Evolutionary conservation across 2,888 invertebrate species (phyloP), one percentile per base, ranked within the genome.

Genomic region (Masnerella sp.): DNA sequence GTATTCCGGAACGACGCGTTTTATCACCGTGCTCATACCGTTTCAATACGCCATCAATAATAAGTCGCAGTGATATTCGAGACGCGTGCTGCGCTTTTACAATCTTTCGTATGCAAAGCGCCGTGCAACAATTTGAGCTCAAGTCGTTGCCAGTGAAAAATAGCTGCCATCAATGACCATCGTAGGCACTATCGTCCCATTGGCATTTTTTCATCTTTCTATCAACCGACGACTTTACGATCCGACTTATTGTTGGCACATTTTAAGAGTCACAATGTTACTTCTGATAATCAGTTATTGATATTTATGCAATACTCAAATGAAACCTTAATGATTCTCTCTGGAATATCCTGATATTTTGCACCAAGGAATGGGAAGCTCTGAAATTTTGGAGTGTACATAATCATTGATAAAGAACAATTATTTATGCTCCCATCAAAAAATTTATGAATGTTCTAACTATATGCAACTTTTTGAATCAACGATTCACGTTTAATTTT

Each of bases 41-140:
- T 85, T 86, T 86, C 87, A 86, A 87, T 87, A 86, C 85, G 80
- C 86, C 86, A 86, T 86, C 86, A 85, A 87, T 87, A 86, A 87
- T 86, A 81, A 82, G 79, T 77, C 78, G 80, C 80, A 78, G 78
- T 81, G 80, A 80, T 81, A 80, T 71, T 58, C 52, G 76, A 76
- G 77, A 79, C 78, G 77, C 77, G 79, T 77, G 77, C 78, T 74
- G 47, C 32, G 62, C 74, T 75, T 80, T 79, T 78, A 75, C 76
- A 79, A 77, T 74, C 75, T 75, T 75, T 65, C 58, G 34, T 67
- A 45, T 58, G 61, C 59, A 65, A 76, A 68, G 64, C 45, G 56
- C 68, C 49, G 52, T 59, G 49, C 54, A 59, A 76, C 68, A 69
- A 61, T 73, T 76, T 70, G 34, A 70, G 17, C 56, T 17, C 51